These are phyloP conservation scores for Tipula confusa DNA, from an alignment of 2,888 invertebrate species.

Conservation along the genomic window DNA sequence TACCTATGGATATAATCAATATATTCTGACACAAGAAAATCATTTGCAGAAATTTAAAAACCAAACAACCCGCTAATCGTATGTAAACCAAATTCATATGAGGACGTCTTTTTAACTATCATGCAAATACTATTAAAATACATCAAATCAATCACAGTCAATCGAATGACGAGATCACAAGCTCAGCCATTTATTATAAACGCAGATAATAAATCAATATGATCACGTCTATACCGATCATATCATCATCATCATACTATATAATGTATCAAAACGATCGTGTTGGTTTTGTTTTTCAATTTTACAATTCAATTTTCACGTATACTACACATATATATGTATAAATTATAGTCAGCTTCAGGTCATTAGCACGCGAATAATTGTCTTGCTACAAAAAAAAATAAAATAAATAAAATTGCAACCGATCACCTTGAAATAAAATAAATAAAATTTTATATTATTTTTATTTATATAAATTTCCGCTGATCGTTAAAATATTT, in stretches of 20 bases:
- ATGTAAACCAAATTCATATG: no score
- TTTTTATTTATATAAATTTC: not conserved
- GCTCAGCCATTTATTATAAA: not conserved
- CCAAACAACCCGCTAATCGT: no score
- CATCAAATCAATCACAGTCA: not conserved
- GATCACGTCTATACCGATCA: not conserved
- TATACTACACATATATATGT: no score
- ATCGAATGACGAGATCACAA: not conserved
- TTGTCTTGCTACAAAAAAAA: not conserved
- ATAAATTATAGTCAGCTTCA: not conserved
- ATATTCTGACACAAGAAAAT: no score
- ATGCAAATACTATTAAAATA: not conserved
- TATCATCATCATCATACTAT: not conserved
- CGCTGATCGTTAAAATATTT: slow-evolving; percentile 5
- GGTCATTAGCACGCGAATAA: not conserved
- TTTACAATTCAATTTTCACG: not conserved
- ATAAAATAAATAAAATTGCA: not conserved
- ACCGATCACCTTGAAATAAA: not conserved
- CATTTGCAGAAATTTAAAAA: no score
- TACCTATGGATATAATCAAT: no score
- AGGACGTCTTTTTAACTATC: no score
- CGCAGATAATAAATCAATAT: not conserved
- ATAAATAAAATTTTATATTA: not conserved
- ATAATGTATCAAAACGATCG: not conserved
- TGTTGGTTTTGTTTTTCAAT: not conserved